These are phyloP conservation scores for Phodopus roborovskii DNA, from an alignment of 2,113 vertebrate genomes.

Conservation along the genomic window DNA sequence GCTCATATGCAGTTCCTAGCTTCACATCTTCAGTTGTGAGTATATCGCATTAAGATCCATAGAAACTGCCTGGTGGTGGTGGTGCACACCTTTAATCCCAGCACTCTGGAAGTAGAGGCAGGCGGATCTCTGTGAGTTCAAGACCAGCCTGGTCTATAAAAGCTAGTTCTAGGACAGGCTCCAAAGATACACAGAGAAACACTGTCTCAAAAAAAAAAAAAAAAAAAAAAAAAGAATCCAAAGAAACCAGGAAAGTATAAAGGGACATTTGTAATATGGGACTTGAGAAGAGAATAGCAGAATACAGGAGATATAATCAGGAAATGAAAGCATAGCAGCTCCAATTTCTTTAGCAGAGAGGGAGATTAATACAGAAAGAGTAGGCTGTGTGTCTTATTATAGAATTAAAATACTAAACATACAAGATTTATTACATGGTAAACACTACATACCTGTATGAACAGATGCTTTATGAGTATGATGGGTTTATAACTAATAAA, in stretches of 20 bases:
- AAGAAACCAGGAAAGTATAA: background rate
- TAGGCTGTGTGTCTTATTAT: background rate
- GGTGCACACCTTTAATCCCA: no score
- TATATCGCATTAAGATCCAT: background rate
- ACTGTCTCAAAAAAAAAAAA: no score
- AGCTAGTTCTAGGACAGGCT: no score
- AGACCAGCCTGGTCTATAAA: no score
- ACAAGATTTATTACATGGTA: background rate
- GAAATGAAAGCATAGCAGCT: background rate
- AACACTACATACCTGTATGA: background rate
- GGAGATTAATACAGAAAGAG: background rate
- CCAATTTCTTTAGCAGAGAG: no score
- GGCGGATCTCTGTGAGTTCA: no score
- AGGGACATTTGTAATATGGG: background rate
- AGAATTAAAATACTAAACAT: background rate
- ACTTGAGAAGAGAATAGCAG: background rate
- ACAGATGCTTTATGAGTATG: background rate
- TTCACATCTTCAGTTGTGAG: background rate
- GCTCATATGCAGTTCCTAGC: background rate
- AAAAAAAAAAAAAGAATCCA: no score
- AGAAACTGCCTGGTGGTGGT: background rate
- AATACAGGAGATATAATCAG: background rate
- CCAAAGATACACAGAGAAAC: no score
- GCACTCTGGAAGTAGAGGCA: no score
- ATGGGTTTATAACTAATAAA: background rate